Percentiles rank a stretch among this genome's conserved stretches.
These are phyloP conservation scores for Ginglymostoma cirratum DNA, from an alignment of 2,113 vertebrate species.

Conservation along the genomic window DNA sequence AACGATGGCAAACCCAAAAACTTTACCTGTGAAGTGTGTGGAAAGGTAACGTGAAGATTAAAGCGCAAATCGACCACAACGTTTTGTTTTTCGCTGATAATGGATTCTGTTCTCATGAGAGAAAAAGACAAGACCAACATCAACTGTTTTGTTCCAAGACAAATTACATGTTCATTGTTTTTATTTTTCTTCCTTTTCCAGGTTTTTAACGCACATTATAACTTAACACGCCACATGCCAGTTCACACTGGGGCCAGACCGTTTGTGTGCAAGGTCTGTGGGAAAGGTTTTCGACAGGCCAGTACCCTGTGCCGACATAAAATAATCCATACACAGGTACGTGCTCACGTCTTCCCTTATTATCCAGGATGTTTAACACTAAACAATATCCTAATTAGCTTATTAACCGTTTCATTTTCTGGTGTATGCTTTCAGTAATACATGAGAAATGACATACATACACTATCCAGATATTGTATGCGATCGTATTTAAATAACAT, in stretches of 20 bases:
- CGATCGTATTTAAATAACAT: neutral
- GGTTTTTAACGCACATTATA: conserved; percentile 40
- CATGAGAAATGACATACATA: no score
- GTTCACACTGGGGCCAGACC: conserved; percentile 38
- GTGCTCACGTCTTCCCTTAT: neutral
- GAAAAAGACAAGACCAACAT: neutral
- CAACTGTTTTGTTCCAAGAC: neutral
- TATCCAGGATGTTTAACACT: neutral
- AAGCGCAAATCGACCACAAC: no score
- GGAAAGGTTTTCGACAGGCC: conserved; percentile 39
- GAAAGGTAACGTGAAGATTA: conserved; percentile 69
- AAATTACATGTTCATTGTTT: neutral
- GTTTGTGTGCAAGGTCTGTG: conserved; percentile 40
- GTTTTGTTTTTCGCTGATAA: neutral
- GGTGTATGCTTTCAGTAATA: no score
- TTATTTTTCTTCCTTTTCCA: neutral
- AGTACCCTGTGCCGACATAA: conserved; percentile 39
- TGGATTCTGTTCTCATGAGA: neutral
- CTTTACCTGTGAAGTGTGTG: conserved; percentile 97
- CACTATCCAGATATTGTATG: neutral
- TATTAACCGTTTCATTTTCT: neutral
- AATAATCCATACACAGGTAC: conserved; percentile 40
- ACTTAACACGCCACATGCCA: conserved; percentile 39
- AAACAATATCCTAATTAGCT: neutral
- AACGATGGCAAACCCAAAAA: conserved; percentile 85